Conservation (phyloP, 2,888 invertebrate genomes). For the Eurois occulta region DNA sequence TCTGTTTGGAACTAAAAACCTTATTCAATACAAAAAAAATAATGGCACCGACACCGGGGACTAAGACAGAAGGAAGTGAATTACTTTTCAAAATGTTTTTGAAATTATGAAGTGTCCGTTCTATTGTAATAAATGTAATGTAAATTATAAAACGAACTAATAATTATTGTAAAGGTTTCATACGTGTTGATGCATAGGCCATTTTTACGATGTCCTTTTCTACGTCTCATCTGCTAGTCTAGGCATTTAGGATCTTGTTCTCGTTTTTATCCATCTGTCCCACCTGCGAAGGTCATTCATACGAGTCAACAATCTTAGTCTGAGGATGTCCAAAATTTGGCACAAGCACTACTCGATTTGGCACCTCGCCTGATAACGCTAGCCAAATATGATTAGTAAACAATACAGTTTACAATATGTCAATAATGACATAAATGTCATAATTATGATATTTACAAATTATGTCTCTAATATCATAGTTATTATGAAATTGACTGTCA, state of each 20-base stretch:
- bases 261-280: constrained; percentile 21
- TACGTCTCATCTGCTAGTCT: background rate
- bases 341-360: constrained; percentile 45
- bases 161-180: no score
- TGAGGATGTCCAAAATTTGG: constrained; percentile 64
- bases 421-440: constrained; percentile 18
- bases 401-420: constrained; percentile 32
- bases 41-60: no score
- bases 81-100: no score
- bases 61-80: no score
- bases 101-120: no score
- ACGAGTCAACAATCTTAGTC: constrained; percentile 63
- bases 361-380: constrained; percentile 39
- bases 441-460: constrained; percentile 2
- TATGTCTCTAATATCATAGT: background rate
- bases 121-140: no score
- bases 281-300: constrained; percentile 50
- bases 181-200: no score
- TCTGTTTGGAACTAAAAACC: no score
- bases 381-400: constrained; percentile 60
- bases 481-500: background rate
- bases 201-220: no score
- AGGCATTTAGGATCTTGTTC: constrained; percentile 1
- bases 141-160: no score
- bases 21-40: no score